A percentile compares a stretch with the other conserved stretches of the same genome.
Evolutionary conservation across 2,888 invertebrate species (phyloP).

Genomic region (Latrodectus elegans): DNA sequence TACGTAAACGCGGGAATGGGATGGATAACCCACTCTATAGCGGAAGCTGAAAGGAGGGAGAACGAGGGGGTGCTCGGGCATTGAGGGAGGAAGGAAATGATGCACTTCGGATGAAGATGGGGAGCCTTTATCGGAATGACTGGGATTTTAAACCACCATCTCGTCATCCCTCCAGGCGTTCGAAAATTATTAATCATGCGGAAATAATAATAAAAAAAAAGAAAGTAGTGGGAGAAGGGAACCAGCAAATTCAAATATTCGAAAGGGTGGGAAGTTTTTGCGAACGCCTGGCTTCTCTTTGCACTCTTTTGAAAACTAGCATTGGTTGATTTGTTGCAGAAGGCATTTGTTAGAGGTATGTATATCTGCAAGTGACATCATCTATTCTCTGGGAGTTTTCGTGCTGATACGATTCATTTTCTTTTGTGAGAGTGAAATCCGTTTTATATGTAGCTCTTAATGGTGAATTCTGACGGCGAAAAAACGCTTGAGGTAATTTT

Average conservation of each 20-base stretch:
- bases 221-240: background rate
- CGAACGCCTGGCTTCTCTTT: background rate
- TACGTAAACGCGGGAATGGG: background rate
- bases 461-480: too few species aligned
- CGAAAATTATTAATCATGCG: background rate
- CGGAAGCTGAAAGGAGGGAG: background rate
- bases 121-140: slow-evolving; percentile 30
- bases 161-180: background rate
- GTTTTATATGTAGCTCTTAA: too few species aligned
- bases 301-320: background rate
- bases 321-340: background rate
- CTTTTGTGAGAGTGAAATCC: too few species aligned
- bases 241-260: background rate
- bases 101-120: slow-evolving; percentile 10
- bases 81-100: slow-evolving; percentile 20
- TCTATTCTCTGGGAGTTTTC: too few species aligned
- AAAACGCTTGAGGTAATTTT: too few species aligned
- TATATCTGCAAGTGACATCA: too few species aligned
- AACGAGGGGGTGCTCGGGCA: background rate
- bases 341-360: background rate
- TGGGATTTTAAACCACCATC: background rate
- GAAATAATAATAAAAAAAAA: background rate
- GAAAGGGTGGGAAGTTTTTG: background rate
- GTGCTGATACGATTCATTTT: too few species aligned
- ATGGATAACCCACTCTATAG: background rate